A percentile compares a stretch with the other conserved stretches of the same genome.
These are phyloP conservation scores for Sylvilagus floridanus DNA, from an alignment of 2,797 vertebrate genomes.

Conservation along the genomic window DNA sequence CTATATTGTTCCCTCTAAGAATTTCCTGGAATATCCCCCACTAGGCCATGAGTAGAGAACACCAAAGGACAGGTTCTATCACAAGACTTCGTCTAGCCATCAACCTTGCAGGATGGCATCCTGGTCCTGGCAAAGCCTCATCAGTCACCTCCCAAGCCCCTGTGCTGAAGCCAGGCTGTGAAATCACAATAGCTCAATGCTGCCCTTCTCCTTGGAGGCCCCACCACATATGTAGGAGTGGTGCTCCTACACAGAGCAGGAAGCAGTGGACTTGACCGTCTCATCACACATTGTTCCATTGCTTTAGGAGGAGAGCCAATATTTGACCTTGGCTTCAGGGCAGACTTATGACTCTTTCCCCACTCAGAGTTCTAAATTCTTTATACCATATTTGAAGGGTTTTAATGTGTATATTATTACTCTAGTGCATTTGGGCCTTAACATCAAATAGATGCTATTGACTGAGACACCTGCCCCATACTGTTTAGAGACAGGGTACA, in stretches of 20 bases:
- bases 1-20: not conserved
- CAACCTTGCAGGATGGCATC: not conserved
- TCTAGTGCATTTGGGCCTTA: not conserved
- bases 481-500: not conserved
- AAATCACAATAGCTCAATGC: not conserved
- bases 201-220: not conserved
- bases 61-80: not conserved
- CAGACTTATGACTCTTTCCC: not conserved
- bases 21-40: not conserved
- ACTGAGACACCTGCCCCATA: not conserved
- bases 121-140: not conserved
- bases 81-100: not conserved
- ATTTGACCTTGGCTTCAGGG: not conserved
- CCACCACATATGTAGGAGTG: accelerated
- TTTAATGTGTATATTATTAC: not conserved
- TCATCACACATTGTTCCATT: not conserved
- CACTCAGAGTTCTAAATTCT: not conserved
- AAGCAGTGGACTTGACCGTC: not conserved
- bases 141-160: accelerated
- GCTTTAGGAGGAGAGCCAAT: not conserved
- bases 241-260: accelerated
- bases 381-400: not conserved
- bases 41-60: not conserved
- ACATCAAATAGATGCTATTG: not conserved
- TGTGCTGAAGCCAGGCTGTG: not conserved